Conservation (phyloP, 2,797 vertebrate species). For the Rhinella marina region DNA sequence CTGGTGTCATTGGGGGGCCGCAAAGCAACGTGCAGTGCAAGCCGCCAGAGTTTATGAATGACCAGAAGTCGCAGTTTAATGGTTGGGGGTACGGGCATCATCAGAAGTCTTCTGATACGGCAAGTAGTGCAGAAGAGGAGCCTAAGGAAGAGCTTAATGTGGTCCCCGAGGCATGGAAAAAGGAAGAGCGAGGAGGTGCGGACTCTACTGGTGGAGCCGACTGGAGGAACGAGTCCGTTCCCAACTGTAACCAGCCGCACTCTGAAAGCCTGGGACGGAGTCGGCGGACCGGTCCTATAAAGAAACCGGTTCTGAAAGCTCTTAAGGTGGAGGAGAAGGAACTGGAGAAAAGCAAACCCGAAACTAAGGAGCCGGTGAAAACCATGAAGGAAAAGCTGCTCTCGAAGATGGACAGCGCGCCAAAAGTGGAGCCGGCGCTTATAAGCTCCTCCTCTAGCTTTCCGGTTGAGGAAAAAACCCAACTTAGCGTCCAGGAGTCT, state of each 20-base stretch:
- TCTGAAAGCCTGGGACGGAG: slow-evolving; percentile 82
- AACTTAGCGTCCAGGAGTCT: slow-evolving; percentile 67
- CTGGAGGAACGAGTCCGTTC: slow-evolving; percentile 81
- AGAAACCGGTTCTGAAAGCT: slow-evolving; percentile 96
- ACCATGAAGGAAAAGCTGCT: slow-evolving; percentile 66
- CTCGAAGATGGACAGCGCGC: slow-evolving; percentile 59
- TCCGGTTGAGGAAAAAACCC: slow-evolving; percentile 77
- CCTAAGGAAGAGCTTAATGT: slow-evolving; percentile 59
- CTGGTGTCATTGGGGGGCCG: slow-evolving; percentile 72
- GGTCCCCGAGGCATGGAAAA: slow-evolving; percentile 82
- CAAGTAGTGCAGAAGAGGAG: slow-evolving; percentile 70
- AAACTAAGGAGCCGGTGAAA: slow-evolving; percentile 76
- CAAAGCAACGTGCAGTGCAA: slow-evolving; percentile 70
- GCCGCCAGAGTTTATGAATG: slow-evolving; percentile 78
- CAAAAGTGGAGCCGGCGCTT: slow-evolving; percentile 62
- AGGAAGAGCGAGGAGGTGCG: slow-evolving; percentile 77
- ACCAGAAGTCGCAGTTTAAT: slow-evolving; percentile 77
- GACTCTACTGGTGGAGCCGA: slow-evolving; percentile 75
- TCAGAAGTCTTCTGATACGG: slow-evolving; percentile 75
- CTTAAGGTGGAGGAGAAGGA: slow-evolving; percentile 98
- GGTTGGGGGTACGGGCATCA: slow-evolving; percentile 75
- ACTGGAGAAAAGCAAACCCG: slow-evolving; percentile 86
- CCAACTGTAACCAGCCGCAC: slow-evolving; percentile 73
- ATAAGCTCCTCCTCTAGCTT: slow-evolving; percentile 68
- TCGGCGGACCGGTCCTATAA: slow-evolving; percentile 92